phyloP scores from a whole-genome alignment of 2,888 invertebrate species.

The Lithophane semibrunnea region DNA sequence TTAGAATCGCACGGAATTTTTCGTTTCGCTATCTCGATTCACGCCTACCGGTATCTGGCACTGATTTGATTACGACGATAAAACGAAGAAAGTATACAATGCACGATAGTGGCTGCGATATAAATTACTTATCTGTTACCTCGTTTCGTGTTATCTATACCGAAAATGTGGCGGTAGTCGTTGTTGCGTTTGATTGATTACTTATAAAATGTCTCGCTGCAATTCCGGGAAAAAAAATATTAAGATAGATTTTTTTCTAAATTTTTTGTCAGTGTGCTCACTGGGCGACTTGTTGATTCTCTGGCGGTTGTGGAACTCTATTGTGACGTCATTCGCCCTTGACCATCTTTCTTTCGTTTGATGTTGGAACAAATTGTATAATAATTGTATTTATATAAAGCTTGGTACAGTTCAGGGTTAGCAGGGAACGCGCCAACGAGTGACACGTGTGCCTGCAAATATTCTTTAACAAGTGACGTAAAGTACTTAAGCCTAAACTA shows the following conservation, averaged over 20 bases:
- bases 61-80: constrained; percentile 84
- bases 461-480: constrained; percentile 6
- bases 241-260: constrained; percentile 28
- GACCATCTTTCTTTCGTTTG: constrained; percentile 43
- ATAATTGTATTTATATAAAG: constrained; percentile 29
- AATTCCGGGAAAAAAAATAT: constrained; percentile 33
- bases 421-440: constrained; percentile 24
- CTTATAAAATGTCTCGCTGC: constrained; percentile 36
- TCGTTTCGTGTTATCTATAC: constrained; percentile 79
- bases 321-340: constrained; percentile 35
- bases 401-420: constrained; percentile 47
- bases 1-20: constrained; percentile 63
- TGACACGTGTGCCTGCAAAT: constrained; percentile 21
- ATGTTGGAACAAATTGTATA: constrained; percentile 22
- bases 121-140: constrained; percentile 79
- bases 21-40: constrained; percentile 56
- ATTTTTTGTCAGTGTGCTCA: constrained; percentile 28
- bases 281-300: constrained; percentile 47
- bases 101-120: constrained; percentile 78
- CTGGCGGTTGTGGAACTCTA: constrained; percentile 4
- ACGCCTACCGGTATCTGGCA: constrained; percentile 67
- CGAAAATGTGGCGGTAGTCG: constrained; percentile 79
- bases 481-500: constrained; percentile 2
- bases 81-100: constrained; percentile 81
- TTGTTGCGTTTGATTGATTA: constrained; percentile 49